Conservation (phyloP, 1,140 invertebrate genomes). For the Pararge aegeria region DNA sequence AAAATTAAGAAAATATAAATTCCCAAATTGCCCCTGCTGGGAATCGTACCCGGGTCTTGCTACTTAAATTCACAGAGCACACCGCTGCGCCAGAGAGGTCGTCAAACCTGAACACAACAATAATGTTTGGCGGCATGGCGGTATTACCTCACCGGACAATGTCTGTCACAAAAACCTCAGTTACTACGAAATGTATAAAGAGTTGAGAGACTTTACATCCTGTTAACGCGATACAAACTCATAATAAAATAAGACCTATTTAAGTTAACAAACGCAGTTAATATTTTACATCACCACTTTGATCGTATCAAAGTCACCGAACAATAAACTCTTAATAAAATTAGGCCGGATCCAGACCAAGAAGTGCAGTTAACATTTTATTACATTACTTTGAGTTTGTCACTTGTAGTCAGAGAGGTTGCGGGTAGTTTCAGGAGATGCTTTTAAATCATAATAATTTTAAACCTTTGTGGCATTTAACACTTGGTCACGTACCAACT, state of each 20-base stretch:
- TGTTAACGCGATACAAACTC: background rate
- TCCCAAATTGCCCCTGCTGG: no score
- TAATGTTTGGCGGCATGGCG: no score
- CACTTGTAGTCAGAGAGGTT: background rate
- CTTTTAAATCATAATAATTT: background rate
- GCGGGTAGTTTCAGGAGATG: background rate
- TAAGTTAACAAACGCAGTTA: background rate
- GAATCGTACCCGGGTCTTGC: no score
- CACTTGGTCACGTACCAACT: no score
- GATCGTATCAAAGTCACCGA: background rate
- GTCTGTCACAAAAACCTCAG: no score
- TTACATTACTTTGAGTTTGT: slow-evolving; percentile 5
- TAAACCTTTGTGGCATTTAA: background rate
- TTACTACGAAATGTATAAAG: no score
- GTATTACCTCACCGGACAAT: no score
- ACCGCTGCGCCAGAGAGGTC: no score
- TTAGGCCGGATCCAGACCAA: slow-evolving; percentile 21
- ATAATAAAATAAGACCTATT: background rate
- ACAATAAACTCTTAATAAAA: slow-evolving; percentile 28
- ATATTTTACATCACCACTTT: background rate
- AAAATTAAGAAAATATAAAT: no score
- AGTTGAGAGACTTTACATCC: no score
- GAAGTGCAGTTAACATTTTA: slow-evolving; percentile 31
- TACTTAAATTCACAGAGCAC: no score
- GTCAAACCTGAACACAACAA: no score